A percentile compares a stretch with the other conserved stretches of the same genome.
phyloP scores from a whole-genome alignment of 1,140 invertebrate species.

The Leptinotarsa defecta region DNA sequence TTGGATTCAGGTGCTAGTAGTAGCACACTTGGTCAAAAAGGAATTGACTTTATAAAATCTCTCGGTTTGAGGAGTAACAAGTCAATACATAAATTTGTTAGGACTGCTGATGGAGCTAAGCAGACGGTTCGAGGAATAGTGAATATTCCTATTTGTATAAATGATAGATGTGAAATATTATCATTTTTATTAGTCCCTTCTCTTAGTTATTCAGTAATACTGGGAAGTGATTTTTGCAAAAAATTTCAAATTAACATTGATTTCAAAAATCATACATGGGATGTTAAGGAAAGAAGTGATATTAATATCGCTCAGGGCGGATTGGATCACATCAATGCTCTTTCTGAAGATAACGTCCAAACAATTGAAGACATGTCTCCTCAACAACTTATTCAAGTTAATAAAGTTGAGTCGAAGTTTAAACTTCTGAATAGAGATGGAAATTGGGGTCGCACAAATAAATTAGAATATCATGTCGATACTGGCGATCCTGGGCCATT shows the following conservation, averaged over 20 bases:
- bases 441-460: slow-evolving; percentile 16
- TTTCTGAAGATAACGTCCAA: slow-evolving; percentile 5
- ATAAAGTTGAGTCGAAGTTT: neutral
- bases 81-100: neutral
- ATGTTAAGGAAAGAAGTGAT: neutral
- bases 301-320: neutral
- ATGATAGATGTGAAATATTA: neutral
- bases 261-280: neutral
- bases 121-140: slow-evolving; percentile 1
- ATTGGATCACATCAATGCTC: slow-evolving; percentile 10
- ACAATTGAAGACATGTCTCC: neutral
- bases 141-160: neutral
- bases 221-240: slow-evolving; percentile 14
- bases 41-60: slow-evolving; percentile 1
- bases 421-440: neutral
- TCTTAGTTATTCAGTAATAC: neutral
- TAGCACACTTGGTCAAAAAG: neutral
- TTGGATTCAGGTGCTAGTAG: neutral
- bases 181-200: slow-evolving; percentile 10
- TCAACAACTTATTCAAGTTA: neutral
- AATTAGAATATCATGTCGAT: slow-evolving; percentile 37
- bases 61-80: neutral
- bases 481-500: slow-evolving; percentile 33
- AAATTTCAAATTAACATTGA: slow-evolving; percentile 7
- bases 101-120: slow-evolving; percentile 6